Evolutionary conservation across 2,888 invertebrate genomes (phyloP), one percentile per base, ranked within the genome.

Genomic region (Nasonia oneida): DNA sequence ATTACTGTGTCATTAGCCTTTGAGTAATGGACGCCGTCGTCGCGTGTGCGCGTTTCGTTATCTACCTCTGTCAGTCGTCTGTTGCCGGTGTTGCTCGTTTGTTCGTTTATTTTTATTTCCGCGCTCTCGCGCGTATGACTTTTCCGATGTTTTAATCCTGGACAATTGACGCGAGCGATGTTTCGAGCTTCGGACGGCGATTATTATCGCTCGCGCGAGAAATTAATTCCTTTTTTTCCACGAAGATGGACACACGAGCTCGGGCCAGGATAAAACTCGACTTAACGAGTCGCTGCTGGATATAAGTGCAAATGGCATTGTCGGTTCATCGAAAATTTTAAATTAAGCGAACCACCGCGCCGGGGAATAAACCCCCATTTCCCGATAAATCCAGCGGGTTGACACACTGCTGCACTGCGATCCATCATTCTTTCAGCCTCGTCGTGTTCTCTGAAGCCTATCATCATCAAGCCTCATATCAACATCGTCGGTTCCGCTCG

Each of bases 401-500:
- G n/a, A 61, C 57, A 61, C n/a, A 47, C 12, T 29, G 2, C 8
- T 23, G n/a, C 23, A 61, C 8, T n/a, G 18, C 57, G n/a, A 57
- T 57, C 57, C 57, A n/a, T 57, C 57, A n/a, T 57, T 57, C n/a
- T 57, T 57, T 57, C 57, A 57, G 57, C 67, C 4, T 29, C 29
- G 29, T 29, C 12, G 6, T 14, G 37, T 71, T 71, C 71, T 18
- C 39, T 2, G 70, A 70, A n/a, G 39, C 71, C 39, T 2, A 23
- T 8, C 33, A 23, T 8, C 33, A 5, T 39, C 39, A 53, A 8
- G 33, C 67, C 5, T 23, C 75, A 57, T 47, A 80, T 84, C 80
- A 57, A 80, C 80, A 80, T 80, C 70, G 84, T 70, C 73, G 80
- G 78, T 50, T 67, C n/a, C 50, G 77, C 71, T 33, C 53, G 64